Conservation (phyloP, 2,797 vertebrate genomes). For the Bradypus variegatus region DNA sequence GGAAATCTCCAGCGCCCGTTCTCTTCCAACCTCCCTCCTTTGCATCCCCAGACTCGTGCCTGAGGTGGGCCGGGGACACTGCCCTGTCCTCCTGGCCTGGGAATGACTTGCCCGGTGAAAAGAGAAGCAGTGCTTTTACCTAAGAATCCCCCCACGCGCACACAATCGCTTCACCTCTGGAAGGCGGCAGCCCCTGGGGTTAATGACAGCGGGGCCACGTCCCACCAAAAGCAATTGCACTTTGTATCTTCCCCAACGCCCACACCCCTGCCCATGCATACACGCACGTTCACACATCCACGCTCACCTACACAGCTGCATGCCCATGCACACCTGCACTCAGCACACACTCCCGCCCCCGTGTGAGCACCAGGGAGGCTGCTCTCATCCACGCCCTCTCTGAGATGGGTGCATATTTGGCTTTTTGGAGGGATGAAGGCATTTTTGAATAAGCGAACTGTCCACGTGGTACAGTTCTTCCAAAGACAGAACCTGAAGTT, state of each 20-base stretch:
- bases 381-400: not conserved
- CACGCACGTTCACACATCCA: rapidly evolving
- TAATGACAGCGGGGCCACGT: slow-evolving; percentile 53
- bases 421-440: not conserved
- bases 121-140: slow-evolving; percentile 47
- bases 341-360: too few species aligned
- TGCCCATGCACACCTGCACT: not conserved
- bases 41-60: too few species aligned
- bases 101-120: not conserved
- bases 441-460: not conserved
- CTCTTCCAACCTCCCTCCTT: too few species aligned
- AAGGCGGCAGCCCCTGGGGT: slow-evolving; percentile 54
- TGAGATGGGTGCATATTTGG: too few species aligned
- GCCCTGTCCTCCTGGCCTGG: not conserved
- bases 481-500: rapidly evolving
- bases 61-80: not conserved
- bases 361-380: not conserved
- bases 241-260: slow-evolving; percentile 42
- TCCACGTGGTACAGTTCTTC: not conserved
- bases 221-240: slow-evolving; percentile 66
- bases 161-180: slow-evolving; percentile 63
- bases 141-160: slow-evolving; percentile 48
- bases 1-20: not conserved
- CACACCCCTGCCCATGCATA: not conserved
- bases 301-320: too few species aligned